Evolutionary conservation across 2,113 vertebrate genomes (phyloP), one percentile per base, ranked within the genome.

Genomic region (Sander lucioperca): DNA sequence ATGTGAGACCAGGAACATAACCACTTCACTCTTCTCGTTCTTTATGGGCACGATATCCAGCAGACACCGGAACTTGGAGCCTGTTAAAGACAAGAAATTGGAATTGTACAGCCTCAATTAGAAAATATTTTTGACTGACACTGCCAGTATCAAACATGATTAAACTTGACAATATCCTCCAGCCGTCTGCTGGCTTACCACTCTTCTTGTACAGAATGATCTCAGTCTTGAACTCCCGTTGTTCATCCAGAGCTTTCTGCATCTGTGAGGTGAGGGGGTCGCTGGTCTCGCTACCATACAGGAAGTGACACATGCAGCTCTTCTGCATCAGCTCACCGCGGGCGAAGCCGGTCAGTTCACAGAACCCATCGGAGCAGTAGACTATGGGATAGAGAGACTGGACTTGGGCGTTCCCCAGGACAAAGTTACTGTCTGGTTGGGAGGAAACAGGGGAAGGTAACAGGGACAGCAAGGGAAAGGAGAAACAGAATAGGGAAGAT

Each of bases 21-120:
- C 97, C 90, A 98, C 97, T 71, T 98, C 97, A 1, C 97, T 96
- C 91, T 97, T 98, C 91, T 98, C 97, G 47, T 98, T 98, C 91
- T 97, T 98, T 91, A 98, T 98, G 77, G 97, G 97, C 68, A 98
- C 97, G 13, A 98, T 96, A 87, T 98, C 97, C 93, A 98, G 91
- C 79, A 98, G 93, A 91, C 97, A 97, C 97, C 97, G 97, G 91
- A 98, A 98, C 13, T 95, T 95, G 74, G 94, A 95, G 54, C 97
- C 97, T 98, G 85, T 15, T 43, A 61, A n/a, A 56, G 51, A 59
- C n/a, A 73, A 86, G 4, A 64, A 33, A 66, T 56, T 14, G 68
- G 10, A 43, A 12, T 30, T 57, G 23, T 10, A n/a, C 6, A 43
- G 10, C 39, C 39, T 43, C 9, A 10, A 11, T 3, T 36, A 2